These are phyloP conservation scores for Leptinotarsa haldemani DNA, from an alignment of 2,888 invertebrate species.

Conservation along the genomic window DNA sequence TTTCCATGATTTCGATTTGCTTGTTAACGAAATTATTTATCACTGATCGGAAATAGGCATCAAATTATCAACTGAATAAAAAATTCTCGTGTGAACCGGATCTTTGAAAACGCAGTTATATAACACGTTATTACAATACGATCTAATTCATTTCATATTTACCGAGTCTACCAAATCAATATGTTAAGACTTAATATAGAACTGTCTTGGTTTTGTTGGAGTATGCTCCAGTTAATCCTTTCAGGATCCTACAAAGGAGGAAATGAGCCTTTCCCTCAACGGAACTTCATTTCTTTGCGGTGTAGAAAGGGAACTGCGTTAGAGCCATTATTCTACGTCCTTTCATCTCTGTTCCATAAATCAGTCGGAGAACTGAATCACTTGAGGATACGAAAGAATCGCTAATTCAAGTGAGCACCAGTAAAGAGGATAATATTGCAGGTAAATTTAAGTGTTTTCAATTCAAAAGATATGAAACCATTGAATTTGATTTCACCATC, in stretches of 20 bases:
- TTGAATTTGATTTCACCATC: too few species aligned
- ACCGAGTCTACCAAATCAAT: neutral
- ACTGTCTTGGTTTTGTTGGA: neutral
- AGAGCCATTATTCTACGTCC: slow-evolving; percentile 31
- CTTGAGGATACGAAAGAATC: slow-evolving; percentile 7
- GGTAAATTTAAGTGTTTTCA: too few species aligned
- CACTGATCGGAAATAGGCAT: too few species aligned
- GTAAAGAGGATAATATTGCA: neutral
- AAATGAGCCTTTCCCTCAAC: slow-evolving; percentile 40
- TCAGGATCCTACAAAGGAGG: slow-evolving; percentile 32
- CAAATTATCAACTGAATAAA: neutral
- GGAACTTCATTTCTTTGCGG: slow-evolving; percentile 34
- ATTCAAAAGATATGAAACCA: too few species aligned
- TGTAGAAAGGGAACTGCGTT: slow-evolving; percentile 4
- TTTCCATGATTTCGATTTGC: too few species aligned
- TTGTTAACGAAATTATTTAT: too few species aligned
- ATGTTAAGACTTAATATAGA: neutral
- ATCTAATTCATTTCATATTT: neutral
- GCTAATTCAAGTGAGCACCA: neutral
- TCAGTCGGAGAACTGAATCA: slow-evolving; percentile 28
- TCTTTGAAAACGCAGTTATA: neutral
- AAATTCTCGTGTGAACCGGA: neutral
- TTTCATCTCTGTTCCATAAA: slow-evolving; percentile 37
- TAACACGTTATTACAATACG: too few species aligned
- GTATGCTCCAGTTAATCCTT: slow-evolving; percentile 38